A percentile compares a stretch with the other conserved stretches of the same genome.
Evolutionary conservation across 37 sponge, comb jelly and placozoan species (phyloP).

Genomic region (Petrosia ficiformis): DNA sequence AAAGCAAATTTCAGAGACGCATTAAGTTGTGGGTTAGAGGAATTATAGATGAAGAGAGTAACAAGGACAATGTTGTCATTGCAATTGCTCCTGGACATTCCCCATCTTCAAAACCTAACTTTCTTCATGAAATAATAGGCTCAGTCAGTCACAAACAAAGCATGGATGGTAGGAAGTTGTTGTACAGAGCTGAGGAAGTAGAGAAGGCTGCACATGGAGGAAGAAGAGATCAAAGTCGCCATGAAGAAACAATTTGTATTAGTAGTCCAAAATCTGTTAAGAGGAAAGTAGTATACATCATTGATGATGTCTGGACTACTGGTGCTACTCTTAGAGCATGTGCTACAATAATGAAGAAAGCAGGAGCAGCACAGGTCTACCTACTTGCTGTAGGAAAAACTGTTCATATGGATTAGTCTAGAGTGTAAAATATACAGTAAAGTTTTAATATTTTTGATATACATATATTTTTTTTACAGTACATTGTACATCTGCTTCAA

Average conservation of each 20-base stretch:
- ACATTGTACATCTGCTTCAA: constrained; percentile 57
- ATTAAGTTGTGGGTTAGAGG: not conserved
- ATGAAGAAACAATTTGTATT: constrained; percentile 5
- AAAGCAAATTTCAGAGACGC: not conserved
- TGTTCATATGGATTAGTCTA: too few relatives aligned
- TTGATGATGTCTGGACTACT: constrained; percentile 46
- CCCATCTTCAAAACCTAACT: not conserved
- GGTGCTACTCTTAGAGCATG: constrained; percentile 33
- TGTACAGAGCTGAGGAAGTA: not conserved
- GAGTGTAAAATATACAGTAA: too few relatives aligned
- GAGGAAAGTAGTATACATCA: constrained; percentile 19
- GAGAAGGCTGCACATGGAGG: not conserved
- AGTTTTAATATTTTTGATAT: too few relatives aligned
- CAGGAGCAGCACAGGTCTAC: not conserved
- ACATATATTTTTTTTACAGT: constrained; percentile 21
- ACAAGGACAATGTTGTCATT: not conserved
- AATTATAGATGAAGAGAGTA: not conserved
- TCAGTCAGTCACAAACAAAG: not conserved
- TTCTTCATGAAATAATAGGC: not conserved
- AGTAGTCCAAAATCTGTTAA: not conserved
- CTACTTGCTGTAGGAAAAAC: constrained; percentile 34
- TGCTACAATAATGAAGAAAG: not conserved
- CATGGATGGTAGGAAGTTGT: not conserved
- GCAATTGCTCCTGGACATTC: constrained; percentile 17
- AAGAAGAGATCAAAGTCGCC: not conserved